phyloP scores from a whole-genome alignment of 2,888 invertebrate species.

The Nemurella pictetii region DNA sequence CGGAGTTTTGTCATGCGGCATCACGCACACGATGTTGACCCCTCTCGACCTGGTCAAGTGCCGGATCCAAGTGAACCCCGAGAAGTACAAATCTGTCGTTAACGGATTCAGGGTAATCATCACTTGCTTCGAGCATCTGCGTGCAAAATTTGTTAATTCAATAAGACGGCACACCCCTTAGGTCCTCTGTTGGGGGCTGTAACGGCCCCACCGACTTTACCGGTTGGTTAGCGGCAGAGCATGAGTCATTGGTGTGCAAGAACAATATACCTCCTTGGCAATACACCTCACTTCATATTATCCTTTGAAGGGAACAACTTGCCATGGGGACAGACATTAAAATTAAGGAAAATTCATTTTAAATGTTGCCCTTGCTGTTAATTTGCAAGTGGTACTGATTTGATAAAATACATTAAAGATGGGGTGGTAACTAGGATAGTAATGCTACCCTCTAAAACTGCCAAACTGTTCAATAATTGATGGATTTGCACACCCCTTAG shows the following conservation, averaged over 20 bases:
- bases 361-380: background rate
- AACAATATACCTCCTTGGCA: slow-evolving; percentile 31
- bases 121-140: background rate
- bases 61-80: slow-evolving; percentile 89
- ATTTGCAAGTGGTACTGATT: background rate
- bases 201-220: slow-evolving; percentile 41
- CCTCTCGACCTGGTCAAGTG: slow-evolving; percentile 96
- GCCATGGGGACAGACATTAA: slow-evolving; percentile 8
- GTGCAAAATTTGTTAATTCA: background rate
- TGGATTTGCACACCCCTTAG: slow-evolving; percentile 43
- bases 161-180: slow-evolving; percentile 41
- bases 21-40: slow-evolving; percentile 91
- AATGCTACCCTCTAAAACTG: too few relatives aligned
- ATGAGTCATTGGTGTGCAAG: slow-evolving; percentile 44
- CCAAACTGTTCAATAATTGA: too few relatives aligned
- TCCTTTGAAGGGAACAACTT: slow-evolving; percentile 1
- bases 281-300: background rate
- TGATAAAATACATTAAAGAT: too few relatives aligned
- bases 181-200: slow-evolving; percentile 41
- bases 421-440: too few relatives aligned
- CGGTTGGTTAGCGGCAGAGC: slow-evolving; percentile 43
- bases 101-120: slow-evolving; percentile 70
- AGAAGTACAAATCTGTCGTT: slow-evolving; percentile 87
- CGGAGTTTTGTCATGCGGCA: slow-evolving; percentile 70
- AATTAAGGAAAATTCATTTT: background rate